phyloP scores from a whole-genome alignment of 2,113 vertebrate genomes.

The Numenius arquata region DNA sequence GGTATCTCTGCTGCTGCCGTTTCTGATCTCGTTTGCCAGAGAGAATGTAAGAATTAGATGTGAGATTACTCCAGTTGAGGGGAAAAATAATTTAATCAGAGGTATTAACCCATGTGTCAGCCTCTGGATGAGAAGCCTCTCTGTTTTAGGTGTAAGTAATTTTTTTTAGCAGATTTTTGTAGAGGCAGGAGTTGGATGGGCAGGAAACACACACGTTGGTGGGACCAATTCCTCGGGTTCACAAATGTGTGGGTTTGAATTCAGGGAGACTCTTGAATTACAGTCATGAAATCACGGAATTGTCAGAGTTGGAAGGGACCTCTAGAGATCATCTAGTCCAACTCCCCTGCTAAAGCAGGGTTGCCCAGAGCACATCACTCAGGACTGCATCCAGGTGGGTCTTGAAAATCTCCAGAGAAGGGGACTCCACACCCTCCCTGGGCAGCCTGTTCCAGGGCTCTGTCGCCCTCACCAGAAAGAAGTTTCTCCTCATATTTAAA shows the following conservation, averaged over 20 bases:
- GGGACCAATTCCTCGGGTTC: background rate
- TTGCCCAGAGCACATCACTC: too few species aligned
- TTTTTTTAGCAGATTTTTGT: background rate
- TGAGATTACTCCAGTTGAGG: background rate
- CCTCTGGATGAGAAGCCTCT: background rate
- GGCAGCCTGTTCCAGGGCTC: too few species aligned
- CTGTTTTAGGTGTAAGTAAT: background rate
- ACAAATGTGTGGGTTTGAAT: accelerated
- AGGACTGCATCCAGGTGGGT: too few species aligned
- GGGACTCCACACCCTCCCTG: too few species aligned
- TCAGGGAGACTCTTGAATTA: background rate
- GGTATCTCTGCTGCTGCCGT: background rate
- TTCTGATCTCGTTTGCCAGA: background rate
- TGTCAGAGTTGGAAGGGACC: too few species aligned
- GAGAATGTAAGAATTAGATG: background rate
- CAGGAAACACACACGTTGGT: accelerated
- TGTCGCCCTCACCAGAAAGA: too few species aligned
- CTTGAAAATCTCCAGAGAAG: too few species aligned
- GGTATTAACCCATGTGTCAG: background rate
- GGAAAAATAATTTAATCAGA: background rate
- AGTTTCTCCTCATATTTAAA: too few species aligned
- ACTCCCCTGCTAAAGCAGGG: too few species aligned
- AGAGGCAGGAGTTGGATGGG: background rate
- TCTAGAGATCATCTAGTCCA: too few species aligned
- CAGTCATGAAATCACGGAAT: too few species aligned